These are phyloP conservation scores for Lycia hirtaria DNA, from an alignment of 2,888 invertebrate species.

Conservation along the genomic window DNA sequence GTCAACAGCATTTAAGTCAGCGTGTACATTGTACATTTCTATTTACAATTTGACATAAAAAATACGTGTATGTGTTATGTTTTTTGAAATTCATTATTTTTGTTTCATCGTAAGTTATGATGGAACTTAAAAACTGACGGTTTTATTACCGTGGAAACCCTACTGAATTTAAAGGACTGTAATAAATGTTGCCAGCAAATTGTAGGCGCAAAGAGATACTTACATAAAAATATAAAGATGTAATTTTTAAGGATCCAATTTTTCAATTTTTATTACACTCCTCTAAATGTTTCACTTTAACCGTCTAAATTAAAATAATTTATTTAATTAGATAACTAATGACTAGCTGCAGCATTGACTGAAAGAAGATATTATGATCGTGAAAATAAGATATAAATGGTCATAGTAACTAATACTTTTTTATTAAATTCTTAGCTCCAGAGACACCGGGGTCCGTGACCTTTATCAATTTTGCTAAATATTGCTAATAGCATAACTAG, in stretches of 20 bases:
- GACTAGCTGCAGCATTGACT: conserved; percentile 58
- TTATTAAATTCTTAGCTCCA: too few species aligned
- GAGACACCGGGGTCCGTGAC: too few species aligned
- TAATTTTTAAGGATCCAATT: conserved; percentile 33
- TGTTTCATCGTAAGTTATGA: too few species aligned
- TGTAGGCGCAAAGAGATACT: neutral
- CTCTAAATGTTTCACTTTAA: conserved; percentile 56
- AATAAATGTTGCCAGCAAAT: neutral
- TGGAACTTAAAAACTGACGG: neutral
- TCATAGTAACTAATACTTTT: too few species aligned
- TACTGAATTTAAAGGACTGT: neutral
- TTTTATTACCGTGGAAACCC: neutral
- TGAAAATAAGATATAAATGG: too few species aligned
- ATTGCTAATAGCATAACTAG: too few species aligned
- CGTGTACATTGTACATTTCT: too few species aligned
- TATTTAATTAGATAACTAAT: conserved; percentile 69
- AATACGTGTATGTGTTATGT: too few species aligned
- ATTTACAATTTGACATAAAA: too few species aligned
- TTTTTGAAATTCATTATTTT: too few species aligned
- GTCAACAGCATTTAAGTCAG: too few species aligned
- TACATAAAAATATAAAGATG: neutral
- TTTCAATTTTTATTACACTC: conserved; percentile 48
- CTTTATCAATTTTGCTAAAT: too few species aligned
- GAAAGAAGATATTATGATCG: conserved; percentile 67
- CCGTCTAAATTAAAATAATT: conserved; percentile 65